A percentile compares a stretch with the other conserved stretches of the same genome.
Evolutionary conservation across 1,140 invertebrate genomes (phyloP).

Genomic region (Platyscapa corneri): DNA sequence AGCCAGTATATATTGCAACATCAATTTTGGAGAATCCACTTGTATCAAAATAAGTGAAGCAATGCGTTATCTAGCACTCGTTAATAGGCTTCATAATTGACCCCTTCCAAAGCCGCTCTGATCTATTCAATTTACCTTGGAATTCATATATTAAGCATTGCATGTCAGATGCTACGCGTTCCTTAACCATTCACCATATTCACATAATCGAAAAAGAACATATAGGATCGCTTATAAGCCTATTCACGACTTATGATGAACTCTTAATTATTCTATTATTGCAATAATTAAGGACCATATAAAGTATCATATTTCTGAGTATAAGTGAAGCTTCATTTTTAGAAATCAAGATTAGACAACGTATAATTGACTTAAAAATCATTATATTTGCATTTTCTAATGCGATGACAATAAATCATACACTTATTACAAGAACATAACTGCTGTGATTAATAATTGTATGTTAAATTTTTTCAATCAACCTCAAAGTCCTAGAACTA

Average conservation of each 20-base stretch:
- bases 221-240: not conserved
- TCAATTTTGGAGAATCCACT: not conserved
- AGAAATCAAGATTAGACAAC: too few relatives aligned
- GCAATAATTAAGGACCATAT: slow-evolving; percentile 46
- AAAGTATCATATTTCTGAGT: slow-evolving; percentile 4
- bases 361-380: too few relatives aligned
- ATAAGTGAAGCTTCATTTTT: too few relatives aligned
- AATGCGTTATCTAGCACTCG: not conserved
- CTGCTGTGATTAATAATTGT: too few relatives aligned
- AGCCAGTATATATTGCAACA: not conserved
- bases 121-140: not conserved
- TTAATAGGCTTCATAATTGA: not conserved
- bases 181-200: too few relatives aligned
- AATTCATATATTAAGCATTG: slow-evolving; percentile 2
- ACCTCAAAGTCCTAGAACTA: too few relatives aligned
- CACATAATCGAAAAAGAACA: not conserved
- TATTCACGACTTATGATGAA: not conserved
- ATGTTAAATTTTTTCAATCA: too few relatives aligned
- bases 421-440: too few relatives aligned
- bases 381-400: too few relatives aligned
- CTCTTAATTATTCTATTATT: slow-evolving; percentile 42
- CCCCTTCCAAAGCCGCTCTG: not conserved
- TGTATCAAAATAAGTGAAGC: not conserved
- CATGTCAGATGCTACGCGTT: not conserved
- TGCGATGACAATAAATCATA: too few relatives aligned